Base-by-base conservation (phyloP, 2,888 invertebrate species). In the Amaurobius ferox region DNA sequence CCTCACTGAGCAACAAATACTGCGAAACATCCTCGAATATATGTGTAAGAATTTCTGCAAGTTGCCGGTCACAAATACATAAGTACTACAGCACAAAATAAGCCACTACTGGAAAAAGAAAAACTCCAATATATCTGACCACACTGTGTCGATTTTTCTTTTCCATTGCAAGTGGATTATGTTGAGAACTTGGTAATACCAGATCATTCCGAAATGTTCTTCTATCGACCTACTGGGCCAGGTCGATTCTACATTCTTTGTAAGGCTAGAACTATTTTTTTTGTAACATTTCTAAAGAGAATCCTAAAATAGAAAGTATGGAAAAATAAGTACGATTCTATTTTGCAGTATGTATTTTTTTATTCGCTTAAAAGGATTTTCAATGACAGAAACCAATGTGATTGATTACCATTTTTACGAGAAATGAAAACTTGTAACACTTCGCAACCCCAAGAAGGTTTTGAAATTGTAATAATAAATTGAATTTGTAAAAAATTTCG, bases 131-230 rank as follows among this genome's bases (percentile, higher is more conserved):
- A 19, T 35, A 61, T 44, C 13, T 44, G 48, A 61, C 26, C 72
- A 61, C 32, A 55, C 19, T 39, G 26, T 16, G 7, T 26, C 26
- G 23, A 9, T 13, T 61, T 72, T 32, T 40, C 30, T 62, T 44
- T 44, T 44, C 2, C 44, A 44, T n/a, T 28, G 66, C 66, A 72
- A 73, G 80, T 80, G 68, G 73, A 80, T 80, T 73, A 80, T 80
- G 80, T 73, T 73, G 48, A 67, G 68, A 73, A 73, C 35, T 61
- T 62, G 73, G 80, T 48, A 80, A 67, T 80, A 80, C 80, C 35
- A 73, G 44, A 74, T 73, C 67, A 73, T 73, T 80, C 28, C 11
- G 61, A 30, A 67, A 61, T 55, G 70, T 62, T 16, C 39, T 13
- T 23, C 62, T 40, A 70, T 71, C 79, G 79, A 79, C 68, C 77